These are phyloP conservation scores for Orycteropus afer DNA, from an alignment of 2,113 vertebrate genomes.

Conservation along the genomic window DNA sequence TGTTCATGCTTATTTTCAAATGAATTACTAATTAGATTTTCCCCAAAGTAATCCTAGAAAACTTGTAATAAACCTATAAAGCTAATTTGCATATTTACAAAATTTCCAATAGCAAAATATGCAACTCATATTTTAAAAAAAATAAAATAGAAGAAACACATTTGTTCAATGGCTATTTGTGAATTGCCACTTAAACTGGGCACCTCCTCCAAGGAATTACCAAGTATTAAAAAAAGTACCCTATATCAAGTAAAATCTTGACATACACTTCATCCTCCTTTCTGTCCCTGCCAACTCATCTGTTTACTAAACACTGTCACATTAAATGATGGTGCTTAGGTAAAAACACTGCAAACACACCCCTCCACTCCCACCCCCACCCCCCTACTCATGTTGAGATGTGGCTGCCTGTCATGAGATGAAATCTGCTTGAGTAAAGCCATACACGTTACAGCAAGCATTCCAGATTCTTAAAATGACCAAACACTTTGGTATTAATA, in stretches of 20 bases:
- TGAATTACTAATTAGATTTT: conserved; percentile 74
- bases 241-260: conserved; percentile 84
- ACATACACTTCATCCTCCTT: conserved; percentile 82
- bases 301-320: conserved; percentile 86
- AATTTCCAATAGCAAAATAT: conserved; percentile 89
- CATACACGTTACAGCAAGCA: conserved; percentile 77
- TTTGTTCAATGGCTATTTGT: conserved; percentile 88
- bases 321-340: conserved; percentile 84
- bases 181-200: conserved; percentile 70
- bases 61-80: conserved; percentile 88
- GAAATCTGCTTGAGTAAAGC: conserved; percentile 83
- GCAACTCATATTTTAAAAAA: conserved; percentile 82
- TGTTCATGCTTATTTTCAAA: conserved; percentile 81
- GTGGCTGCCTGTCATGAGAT: conserved; percentile 86
- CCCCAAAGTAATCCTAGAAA: conserved; percentile 84
- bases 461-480: conserved; percentile 81
- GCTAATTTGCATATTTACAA: conserved; percentile 91
- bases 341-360: conserved; percentile 79
- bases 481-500: conserved; percentile 83
- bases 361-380: not conserved
- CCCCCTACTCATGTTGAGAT: conserved; percentile 71
- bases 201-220: conserved; percentile 80
- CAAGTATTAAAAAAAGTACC: conserved; percentile 67
- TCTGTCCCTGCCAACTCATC: conserved; percentile 79
- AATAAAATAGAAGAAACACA: conserved; percentile 71